Conservation (phyloP, 2,888 invertebrate species). For the Volucella zonaria region DNA sequence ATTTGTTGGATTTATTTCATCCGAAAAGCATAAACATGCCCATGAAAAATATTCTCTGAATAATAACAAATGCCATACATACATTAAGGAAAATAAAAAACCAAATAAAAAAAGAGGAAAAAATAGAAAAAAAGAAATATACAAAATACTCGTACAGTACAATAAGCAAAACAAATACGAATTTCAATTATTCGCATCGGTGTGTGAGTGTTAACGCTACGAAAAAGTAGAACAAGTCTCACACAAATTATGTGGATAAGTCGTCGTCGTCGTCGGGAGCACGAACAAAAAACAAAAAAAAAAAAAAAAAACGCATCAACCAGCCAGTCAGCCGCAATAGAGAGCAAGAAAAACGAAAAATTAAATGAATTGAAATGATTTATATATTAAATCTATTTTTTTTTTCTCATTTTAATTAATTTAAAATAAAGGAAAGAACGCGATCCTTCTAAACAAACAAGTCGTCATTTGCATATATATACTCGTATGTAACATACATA, state of each 20-base stretch:
- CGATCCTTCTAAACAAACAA: not conserved
- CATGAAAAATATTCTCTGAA: conserved; percentile 53
- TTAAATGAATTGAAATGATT: conserved; percentile 35
- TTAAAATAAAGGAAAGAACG: conserved; percentile 17
- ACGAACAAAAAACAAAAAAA: not conserved
- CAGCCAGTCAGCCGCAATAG: conserved; percentile 3
- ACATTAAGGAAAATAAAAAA: conserved; percentile 29
- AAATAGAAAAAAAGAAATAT: conserved; percentile 15
- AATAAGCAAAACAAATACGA: conserved; percentile 58
- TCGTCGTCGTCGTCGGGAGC: not conserved
- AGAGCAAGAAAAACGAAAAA: not conserved
- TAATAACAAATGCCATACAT: conserved; percentile 65
- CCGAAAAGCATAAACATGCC: conserved; percentile 55
- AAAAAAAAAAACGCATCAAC: not conserved
- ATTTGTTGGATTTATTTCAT: conserved; percentile 55
- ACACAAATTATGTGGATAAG: conserved; percentile 36
- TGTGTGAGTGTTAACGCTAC: conserved; percentile 52
- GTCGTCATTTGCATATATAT: no score
- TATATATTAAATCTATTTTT: conserved; percentile 17
- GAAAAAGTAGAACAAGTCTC: conserved; percentile 60
- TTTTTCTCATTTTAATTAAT: conserved; percentile 27
- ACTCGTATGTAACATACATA: no score
- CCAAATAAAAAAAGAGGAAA: conserved; percentile 25
- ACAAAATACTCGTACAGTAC: conserved; percentile 38
- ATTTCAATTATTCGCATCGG: conserved; percentile 55